Percentiles rank a stretch among this genome's conserved stretches.
Conservation (phyloP, 2,888 invertebrate species). For the Neelides folsomi region DNA sequence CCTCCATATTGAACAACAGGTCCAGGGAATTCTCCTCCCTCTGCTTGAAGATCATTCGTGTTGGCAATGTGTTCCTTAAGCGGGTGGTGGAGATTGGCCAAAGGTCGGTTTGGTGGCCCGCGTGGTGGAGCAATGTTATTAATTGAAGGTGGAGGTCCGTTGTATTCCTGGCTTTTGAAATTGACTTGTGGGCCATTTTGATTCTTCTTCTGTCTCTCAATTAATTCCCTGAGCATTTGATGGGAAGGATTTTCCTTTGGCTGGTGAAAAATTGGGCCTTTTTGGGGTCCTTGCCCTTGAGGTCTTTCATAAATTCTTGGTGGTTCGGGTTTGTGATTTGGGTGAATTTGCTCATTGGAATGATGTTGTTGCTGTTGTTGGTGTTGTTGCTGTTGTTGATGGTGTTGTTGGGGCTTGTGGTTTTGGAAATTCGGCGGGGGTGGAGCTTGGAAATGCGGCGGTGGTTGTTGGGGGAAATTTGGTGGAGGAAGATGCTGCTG, state of each 20-base stretch:
- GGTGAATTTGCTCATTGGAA: constrained; percentile 4
- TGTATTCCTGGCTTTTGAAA: constrained; percentile 12
- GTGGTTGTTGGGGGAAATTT: constrained; percentile 9
- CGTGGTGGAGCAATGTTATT: constrained; percentile 9
- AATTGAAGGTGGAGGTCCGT: constrained; percentile 18
- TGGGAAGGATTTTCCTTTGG: constrained; percentile 8
- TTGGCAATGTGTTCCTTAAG: constrained; percentile 22
- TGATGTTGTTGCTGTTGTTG: constrained; percentile 11
- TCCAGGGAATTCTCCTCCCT: constrained; percentile 27
- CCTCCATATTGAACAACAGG: constrained; percentile 14
- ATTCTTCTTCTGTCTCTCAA: constrained; percentile 4
- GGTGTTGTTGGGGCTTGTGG: constrained; percentile 12
- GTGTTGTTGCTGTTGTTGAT: constrained; percentile 11
- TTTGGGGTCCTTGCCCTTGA: constrained; percentile 11
- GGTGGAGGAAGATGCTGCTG: constrained; percentile 6
- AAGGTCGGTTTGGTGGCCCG: constrained; percentile 8
- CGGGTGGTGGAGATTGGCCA: constrained; percentile 8
- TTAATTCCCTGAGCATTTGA: constrained; percentile 10
- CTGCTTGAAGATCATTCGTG: constrained; percentile 29
- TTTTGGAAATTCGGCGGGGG: constrained; percentile 11
- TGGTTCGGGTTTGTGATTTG: constrained; percentile 6
- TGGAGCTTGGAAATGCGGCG: constrained; percentile 14
- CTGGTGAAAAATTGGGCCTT: constrained; percentile 1
- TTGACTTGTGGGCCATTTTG: constrained; percentile 1
- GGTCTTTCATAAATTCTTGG: constrained; percentile 7